These are phyloP conservation scores for Polypedilum pembai DNA, from an alignment of 1,140 invertebrate genomes.

Conservation along the genomic window DNA sequence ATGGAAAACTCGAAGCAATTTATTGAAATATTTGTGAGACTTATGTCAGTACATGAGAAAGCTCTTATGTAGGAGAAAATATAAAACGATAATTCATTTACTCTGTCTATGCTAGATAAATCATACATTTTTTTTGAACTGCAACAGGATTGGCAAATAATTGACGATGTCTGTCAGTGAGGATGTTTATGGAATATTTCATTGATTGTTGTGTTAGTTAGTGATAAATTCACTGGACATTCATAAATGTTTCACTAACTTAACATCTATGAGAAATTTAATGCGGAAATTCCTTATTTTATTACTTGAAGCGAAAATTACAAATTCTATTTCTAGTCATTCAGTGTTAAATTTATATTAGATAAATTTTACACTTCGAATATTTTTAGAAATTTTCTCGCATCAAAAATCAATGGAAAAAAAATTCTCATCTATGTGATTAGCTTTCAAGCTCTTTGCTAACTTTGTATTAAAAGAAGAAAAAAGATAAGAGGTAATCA, in stretches of 20 bases:
- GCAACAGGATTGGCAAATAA: conserved; percentile 16
- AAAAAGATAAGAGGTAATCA: too few species aligned
- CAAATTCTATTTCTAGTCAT: neutral
- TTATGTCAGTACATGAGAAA: neutral
- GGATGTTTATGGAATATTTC: too few species aligned
- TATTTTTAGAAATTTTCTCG: too few species aligned
- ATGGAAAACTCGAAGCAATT: neutral
- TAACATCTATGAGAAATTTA: neutral
- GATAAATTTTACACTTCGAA: too few species aligned
- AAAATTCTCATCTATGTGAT: too few species aligned
- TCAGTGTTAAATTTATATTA: too few species aligned
- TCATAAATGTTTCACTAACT: too few species aligned
- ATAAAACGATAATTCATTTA: conserved; percentile 21
- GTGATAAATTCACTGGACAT: too few species aligned
- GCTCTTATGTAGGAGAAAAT: conserved; percentile 8
- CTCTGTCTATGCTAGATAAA: neutral
- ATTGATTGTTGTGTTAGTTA: too few species aligned
- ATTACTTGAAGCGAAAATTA: neutral
- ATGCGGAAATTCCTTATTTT: neutral
- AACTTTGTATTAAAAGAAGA: too few species aligned
- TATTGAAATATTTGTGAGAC: conserved; percentile 23
- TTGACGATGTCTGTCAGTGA: neutral
- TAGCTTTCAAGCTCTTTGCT: too few species aligned
- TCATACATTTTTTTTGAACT: conserved; percentile 4
- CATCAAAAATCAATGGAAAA: too few species aligned